Conservation (phyloP, 2,797 vertebrate species). For the Melanotaenia maccullochi region DNA sequence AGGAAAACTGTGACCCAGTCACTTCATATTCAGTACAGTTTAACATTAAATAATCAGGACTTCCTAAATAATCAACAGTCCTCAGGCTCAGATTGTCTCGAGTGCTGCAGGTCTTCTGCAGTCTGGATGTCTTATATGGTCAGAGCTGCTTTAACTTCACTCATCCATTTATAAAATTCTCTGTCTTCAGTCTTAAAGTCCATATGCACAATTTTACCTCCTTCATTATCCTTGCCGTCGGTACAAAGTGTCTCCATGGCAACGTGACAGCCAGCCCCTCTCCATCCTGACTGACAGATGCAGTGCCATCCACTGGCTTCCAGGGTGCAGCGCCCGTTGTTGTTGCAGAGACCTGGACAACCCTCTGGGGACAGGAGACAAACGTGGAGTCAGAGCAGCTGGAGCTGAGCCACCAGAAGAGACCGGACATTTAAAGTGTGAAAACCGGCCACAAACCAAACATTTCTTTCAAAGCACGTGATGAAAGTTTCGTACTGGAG, state of each 20-base stretch:
- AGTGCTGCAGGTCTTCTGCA: too few species aligned
- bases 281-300: conserved; percentile 97
- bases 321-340: conserved; percentile 96
- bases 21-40: too few species aligned
- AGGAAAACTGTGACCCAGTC: too few species aligned
- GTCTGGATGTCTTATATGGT: too few species aligned
- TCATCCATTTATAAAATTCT: conserved; percentile 5
- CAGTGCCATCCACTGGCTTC: conserved; percentile 99
- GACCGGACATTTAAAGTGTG: conserved; percentile 11
- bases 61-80: too few species aligned
- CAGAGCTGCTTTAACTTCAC: not conserved
- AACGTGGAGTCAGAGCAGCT: conserved; percentile 35
- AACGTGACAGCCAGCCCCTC: conserved; percentile 95
- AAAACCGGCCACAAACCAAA: conserved; percentile 48
- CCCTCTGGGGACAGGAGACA: conserved; percentile 85
- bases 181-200: not conserved
- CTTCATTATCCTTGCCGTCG: conserved; percentile 98
- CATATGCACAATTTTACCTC: conserved; percentile 82
- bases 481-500: conserved; percentile 43
- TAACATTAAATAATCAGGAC: too few species aligned
- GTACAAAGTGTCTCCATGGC: conserved; percentile 98
- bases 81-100: too few species aligned
- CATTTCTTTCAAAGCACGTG: conserved; percentile 44
- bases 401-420: conserved; percentile 9
- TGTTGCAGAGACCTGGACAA: conserved; percentile 97